These are phyloP conservation scores for Darevskia mixta DNA, from an alignment of 2,797 vertebrate genomes.

Conservation along the genomic window DNA sequence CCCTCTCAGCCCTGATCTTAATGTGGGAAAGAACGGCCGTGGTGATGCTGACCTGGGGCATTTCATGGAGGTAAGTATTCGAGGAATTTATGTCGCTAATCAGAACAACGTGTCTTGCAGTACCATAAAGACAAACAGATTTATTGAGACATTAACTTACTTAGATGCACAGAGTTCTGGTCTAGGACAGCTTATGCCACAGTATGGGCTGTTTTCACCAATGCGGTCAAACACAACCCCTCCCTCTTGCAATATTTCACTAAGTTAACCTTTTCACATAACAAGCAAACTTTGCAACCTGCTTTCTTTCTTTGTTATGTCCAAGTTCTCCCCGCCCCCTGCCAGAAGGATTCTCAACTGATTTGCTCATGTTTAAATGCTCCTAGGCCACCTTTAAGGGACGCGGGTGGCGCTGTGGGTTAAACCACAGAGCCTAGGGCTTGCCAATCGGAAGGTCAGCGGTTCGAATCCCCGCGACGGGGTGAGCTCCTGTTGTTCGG, in stretches of 20 bases:
- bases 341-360: too few species aligned
- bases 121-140: background rate
- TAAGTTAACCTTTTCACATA: background rate
- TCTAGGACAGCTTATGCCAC: background rate
- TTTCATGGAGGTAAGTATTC: background rate
- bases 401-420: too few species aligned
- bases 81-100: slow-evolving; percentile 15
- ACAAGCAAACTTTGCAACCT: background rate
- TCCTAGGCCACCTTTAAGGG: too few species aligned
- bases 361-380: too few species aligned
- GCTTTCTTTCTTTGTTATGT: background rate
- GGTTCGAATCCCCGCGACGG: too few species aligned
- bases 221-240: too few species aligned
- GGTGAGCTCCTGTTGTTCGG: too few species aligned
- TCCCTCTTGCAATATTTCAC: background rate
- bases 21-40: background rate
- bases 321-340: background rate
- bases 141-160: background rate
- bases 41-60: slow-evolving; percentile 9
- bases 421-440: too few species aligned
- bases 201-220: background rate
- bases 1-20: background rate
- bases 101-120: background rate
- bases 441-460: too few species aligned
- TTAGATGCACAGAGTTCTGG: background rate